Base-by-base conservation (phyloP, 2,797 vertebrate genomes). In the Semaprochilodus insignis region DNA sequence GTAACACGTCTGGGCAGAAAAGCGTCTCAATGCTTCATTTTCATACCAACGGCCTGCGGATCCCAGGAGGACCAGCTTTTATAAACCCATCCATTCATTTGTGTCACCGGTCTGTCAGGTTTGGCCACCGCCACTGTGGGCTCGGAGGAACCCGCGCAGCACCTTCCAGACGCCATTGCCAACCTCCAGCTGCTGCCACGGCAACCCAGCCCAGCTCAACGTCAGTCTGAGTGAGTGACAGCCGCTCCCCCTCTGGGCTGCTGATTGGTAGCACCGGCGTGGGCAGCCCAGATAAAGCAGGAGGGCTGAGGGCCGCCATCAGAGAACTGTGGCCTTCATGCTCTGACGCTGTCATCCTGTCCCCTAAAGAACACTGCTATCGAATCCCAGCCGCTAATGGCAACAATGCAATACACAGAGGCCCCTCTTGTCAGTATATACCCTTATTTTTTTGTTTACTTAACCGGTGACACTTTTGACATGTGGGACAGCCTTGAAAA, bases 221-320 rank as follows among this genome's bases (percentile, higher is more conserved):
- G 88, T 86, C 84, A 74, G 79, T 88, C 88, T 83, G 67, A 13
- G 0, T 90, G 88, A 90, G 75, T 88, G 89, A 87, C 87, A 86
- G 81, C 21, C 10, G 63, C 85, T 81, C 83, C 87, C 83, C 83
- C 80, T 21, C 72, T 31, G 54, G 51, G 74, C 83, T 15, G 72
- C 87, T 92, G 93, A 93, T 92, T 93, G 92, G 89, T 92, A 91
- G 90, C 63, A 79, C 82, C 85, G 67, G 88, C 87, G 89, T 93
- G 91, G 89, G 90, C 80, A 79, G 85, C 63, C 85, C 83, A 84
- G 92, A 93, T 93, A 92, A 90, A 81, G 88, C 89, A 81, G 80
- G 91, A 90, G 86, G 88, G 74, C 81, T 83, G 65, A 82, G 80
- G 84, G 78, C 70, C 82, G 73, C 57, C 87, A 87, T 85, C 92